These are phyloP conservation scores for Gobio gobio DNA, from an alignment of 2,113 vertebrate genomes.

Conservation along the genomic window DNA sequence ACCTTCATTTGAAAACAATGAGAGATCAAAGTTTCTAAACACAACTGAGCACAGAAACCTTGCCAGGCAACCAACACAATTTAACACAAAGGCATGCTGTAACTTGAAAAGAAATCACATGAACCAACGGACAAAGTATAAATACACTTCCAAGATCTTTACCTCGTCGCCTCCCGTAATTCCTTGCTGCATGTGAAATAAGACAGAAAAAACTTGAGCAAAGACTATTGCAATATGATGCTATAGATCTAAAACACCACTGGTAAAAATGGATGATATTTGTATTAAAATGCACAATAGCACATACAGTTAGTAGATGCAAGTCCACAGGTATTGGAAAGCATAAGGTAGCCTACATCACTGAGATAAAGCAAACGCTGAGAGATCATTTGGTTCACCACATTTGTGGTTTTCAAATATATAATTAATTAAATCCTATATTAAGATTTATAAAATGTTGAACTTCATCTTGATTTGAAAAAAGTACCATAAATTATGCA, in stretches of 20 bases:
- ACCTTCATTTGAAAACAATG: slow-evolving; percentile 33
- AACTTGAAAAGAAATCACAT: slow-evolving; percentile 24
- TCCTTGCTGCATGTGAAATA: slow-evolving; percentile 99
- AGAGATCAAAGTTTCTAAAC: neutral
- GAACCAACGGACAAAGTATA: slow-evolving; percentile 30
- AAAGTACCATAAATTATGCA: slow-evolving; percentile 5
- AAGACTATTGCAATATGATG: neutral
- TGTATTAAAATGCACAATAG: neutral
- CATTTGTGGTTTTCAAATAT: neutral
- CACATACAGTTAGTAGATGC: neutral
- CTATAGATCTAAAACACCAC: neutral
- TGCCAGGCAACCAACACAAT: slow-evolving; percentile 6
- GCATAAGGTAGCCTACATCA: neutral
- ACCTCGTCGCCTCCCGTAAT: slow-evolving; percentile 99
- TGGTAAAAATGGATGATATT: neutral
- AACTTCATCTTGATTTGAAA: neutral
- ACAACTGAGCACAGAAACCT: slow-evolving; percentile 3
- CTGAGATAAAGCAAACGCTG: neutral
- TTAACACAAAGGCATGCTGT: slow-evolving; percentile 7
- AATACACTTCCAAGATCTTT: slow-evolving; percentile 69
- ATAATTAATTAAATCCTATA: neutral
- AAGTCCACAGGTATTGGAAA: too few relatives aligned
- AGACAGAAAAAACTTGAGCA: slow-evolving; percentile 69
- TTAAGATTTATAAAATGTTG: neutral
- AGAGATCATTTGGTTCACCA: neutral